Conservation (phyloP, 2,888 invertebrate genomes). For the Habrosyne pyritoides region DNA sequence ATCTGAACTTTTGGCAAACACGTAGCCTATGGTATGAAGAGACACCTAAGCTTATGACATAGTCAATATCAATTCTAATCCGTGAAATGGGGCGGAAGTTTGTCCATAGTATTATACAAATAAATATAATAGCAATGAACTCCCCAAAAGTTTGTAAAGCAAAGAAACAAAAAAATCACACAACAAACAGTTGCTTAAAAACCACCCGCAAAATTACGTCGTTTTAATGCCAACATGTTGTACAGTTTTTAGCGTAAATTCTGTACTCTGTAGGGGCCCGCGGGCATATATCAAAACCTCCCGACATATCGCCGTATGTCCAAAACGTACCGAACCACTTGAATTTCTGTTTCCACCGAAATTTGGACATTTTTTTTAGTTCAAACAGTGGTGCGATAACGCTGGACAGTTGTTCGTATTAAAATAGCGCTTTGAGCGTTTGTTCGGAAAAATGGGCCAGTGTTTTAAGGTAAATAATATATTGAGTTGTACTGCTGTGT, state of each 20-base stretch:
- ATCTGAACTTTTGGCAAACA: too few species aligned
- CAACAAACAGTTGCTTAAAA: background rate
- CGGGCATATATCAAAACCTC: slow-evolving; percentile 17
- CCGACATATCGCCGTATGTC: slow-evolving; percentile 54
- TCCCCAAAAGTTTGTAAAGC: too few species aligned
- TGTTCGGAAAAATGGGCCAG: slow-evolving; percentile 43
- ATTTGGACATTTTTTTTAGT: slow-evolving; percentile 48
- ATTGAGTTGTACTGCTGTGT: background rate
- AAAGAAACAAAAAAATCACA: too few species aligned
- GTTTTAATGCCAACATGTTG: background rate
- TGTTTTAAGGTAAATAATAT: slow-evolving; percentile 29
- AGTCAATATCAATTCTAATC: too few species aligned
- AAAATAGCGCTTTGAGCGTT: slow-evolving; percentile 45
- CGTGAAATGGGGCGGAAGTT: too few species aligned
- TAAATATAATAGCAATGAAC: too few species aligned
- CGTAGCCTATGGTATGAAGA: too few species aligned
- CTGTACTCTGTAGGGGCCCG: slow-evolving; percentile 4
- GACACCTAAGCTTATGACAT: too few species aligned
- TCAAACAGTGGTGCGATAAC: slow-evolving; percentile 52
- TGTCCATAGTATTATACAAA: too few species aligned
- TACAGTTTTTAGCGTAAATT: background rate
- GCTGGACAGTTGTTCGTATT: slow-evolving; percentile 48
- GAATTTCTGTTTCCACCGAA: slow-evolving; percentile 33
- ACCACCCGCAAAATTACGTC: background rate
- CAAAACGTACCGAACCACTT: slow-evolving; percentile 33